A percentile compares a stretch with the other conserved stretches of the same genome.
Evolutionary conservation across 2,888 invertebrate genomes (phyloP).

Genomic region (Pediacus dermestoides): DNA sequence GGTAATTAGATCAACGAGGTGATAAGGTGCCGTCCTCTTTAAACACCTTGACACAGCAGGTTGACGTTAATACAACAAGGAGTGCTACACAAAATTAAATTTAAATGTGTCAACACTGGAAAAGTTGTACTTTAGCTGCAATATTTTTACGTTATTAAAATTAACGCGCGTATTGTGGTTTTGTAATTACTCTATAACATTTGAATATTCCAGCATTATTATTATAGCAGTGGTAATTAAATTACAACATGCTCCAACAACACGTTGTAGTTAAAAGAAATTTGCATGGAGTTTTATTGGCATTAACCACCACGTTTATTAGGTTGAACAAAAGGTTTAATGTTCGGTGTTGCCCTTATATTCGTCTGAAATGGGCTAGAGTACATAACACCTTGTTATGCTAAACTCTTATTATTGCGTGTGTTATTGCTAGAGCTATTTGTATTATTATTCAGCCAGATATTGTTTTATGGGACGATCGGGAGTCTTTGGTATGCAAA

Average conservation of each 20-base stretch:
- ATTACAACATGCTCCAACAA: too few relatives aligned
- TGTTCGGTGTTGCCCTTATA: too few relatives aligned
- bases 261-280: too few relatives aligned
- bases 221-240: too few relatives aligned
- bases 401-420: constrained; percentile 22
- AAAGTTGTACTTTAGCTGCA: background rate
- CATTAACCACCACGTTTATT: too few relatives aligned
- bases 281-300: too few relatives aligned
- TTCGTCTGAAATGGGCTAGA: too few relatives aligned
- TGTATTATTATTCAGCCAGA: constrained; percentile 21
- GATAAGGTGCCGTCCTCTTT: constrained; percentile 4
- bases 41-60: background rate
- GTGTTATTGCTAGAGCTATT: constrained; percentile 13
- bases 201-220: too few relatives aligned
- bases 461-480: constrained; percentile 30
- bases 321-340: too few relatives aligned
- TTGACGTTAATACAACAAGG: background rate
- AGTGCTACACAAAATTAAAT: constrained; percentile 2
- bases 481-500: constrained; percentile 26
- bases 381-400: constrained; percentile 26
- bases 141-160: background rate
- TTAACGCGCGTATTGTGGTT: too few relatives aligned
- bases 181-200: too few relatives aligned
- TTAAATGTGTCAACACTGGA: constrained; percentile 5
- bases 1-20: constrained; percentile 1